A percentile compares a stretch with the other conserved stretches of the same genome.
These are phyloP conservation scores for Squalus acanthias DNA, from an alignment of 2,797 vertebrate genomes.

Conservation along the genomic window DNA sequence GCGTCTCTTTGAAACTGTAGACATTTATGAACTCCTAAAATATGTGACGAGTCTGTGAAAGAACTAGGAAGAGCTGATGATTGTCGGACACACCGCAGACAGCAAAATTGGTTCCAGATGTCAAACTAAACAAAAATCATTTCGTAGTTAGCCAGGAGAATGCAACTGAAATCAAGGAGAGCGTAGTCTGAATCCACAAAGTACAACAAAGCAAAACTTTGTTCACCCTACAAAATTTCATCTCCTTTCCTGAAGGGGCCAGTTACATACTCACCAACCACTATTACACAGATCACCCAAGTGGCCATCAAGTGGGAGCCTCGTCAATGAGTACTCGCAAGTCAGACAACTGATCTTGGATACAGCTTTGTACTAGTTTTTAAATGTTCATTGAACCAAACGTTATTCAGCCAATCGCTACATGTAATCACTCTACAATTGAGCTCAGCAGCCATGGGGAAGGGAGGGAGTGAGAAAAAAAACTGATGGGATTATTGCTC, in stretches of 20 bases:
- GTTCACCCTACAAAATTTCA: conserved; percentile 26
- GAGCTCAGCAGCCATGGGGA: neutral
- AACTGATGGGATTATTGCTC: neutral
- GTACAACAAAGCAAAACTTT: neutral
- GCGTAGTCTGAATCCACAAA: neutral
- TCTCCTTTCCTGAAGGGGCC: neutral
- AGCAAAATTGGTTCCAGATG: conserved; percentile 32
- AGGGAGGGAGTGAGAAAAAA: neutral
- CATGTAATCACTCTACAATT: neutral
- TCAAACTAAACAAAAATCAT: conserved; percentile 16
- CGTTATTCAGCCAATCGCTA: neutral
- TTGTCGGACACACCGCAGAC: conserved; percentile 18
- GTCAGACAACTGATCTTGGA: neutral
- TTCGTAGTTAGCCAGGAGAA: neutral
- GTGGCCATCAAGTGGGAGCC: neutral
- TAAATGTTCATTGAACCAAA: neutral
- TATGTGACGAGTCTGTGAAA: conserved; percentile 24
- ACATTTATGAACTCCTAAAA: conserved; percentile 27
- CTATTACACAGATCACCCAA: neutral
- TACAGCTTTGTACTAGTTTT: neutral
- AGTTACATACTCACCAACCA: neutral
- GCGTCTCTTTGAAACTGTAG: neutral
- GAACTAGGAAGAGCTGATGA: conserved; percentile 23
- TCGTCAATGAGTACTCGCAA: neutral
- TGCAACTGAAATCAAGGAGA: neutral